Conservation (phyloP, 2,113 vertebrate genomes). For the Lynx canadensis region DNA sequence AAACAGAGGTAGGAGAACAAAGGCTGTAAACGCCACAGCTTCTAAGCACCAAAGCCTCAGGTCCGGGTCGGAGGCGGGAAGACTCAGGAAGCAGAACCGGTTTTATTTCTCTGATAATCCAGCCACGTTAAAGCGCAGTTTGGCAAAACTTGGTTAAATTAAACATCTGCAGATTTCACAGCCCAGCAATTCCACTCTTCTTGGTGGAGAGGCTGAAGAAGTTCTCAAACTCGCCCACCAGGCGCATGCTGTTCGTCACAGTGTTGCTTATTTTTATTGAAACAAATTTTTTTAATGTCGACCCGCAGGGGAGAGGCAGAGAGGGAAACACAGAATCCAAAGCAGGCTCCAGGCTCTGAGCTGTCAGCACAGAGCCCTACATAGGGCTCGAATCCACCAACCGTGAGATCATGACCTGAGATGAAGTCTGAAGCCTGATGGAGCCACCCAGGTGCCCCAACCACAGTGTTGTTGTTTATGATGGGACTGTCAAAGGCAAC, state of each 20-base stretch:
- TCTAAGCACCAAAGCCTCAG: not conserved
- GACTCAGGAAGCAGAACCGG: not conserved
- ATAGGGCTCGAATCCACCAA: fast-evolving
- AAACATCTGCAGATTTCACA: not conserved
- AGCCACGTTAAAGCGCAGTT: not conserved
- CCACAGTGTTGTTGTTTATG: no score
- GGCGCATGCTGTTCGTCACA: not conserved
- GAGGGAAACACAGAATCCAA: no score
- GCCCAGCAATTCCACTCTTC: not conserved
- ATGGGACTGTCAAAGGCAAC: no score
- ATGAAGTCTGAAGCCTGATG: no score
- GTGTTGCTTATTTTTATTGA: not conserved
- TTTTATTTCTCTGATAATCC: not conserved
- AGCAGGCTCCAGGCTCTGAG: no score
- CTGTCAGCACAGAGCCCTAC: no score
- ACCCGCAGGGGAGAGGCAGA: no score
- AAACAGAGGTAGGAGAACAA: not conserved
- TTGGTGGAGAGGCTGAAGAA: not conserved
- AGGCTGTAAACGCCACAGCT: not conserved
- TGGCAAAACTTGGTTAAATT: not conserved
- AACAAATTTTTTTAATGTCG: no score
- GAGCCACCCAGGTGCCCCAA: no score
- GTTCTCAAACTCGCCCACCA: not conserved
- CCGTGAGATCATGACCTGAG: no score
- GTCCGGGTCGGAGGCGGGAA: not conserved